These are phyloP conservation scores for Fopius arisanus DNA, from an alignment of 1,140 invertebrate genomes.

Conservation along the genomic window DNA sequence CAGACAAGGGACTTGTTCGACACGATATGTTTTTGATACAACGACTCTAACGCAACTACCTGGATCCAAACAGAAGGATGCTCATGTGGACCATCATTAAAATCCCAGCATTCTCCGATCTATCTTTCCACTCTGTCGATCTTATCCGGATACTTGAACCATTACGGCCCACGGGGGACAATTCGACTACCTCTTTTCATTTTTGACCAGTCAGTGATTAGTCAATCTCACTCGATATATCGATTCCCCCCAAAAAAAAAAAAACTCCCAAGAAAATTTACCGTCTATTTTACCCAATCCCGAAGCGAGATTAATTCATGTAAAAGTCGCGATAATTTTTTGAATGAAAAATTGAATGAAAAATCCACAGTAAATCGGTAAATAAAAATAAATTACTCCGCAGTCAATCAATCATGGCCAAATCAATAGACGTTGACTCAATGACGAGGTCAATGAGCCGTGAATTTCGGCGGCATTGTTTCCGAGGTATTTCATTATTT, in stretches of 20 bases:
- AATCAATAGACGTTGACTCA: background rate
- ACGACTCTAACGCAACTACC: constrained; percentile 21
- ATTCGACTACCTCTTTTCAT: background rate
- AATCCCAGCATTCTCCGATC: background rate
- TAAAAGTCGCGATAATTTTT: too few relatives aligned
- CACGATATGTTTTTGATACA: constrained; percentile 60
- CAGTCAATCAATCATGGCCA: too few relatives aligned
- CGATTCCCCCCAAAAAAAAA: too few relatives aligned
- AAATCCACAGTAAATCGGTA: too few relatives aligned
- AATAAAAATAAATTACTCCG: too few relatives aligned
- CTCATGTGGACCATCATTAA: constrained; percentile 1
- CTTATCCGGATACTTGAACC: background rate
- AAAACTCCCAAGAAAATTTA: too few relatives aligned
- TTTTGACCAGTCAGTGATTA: background rate
- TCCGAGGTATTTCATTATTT: background rate
- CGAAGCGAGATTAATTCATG: too few relatives aligned
- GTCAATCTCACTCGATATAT: too few relatives aligned
- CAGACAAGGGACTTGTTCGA: constrained; percentile 53
- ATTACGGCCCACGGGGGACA: background rate
- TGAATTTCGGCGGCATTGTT: background rate
- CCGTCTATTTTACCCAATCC: too few relatives aligned
- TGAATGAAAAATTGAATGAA: too few relatives aligned
- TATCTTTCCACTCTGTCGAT: background rate
- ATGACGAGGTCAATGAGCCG: background rate
- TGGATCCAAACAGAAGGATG: constrained; percentile 15